Conservation (phyloP, 2,113 vertebrate genomes). For the Sceloporus tristichus region DNA sequence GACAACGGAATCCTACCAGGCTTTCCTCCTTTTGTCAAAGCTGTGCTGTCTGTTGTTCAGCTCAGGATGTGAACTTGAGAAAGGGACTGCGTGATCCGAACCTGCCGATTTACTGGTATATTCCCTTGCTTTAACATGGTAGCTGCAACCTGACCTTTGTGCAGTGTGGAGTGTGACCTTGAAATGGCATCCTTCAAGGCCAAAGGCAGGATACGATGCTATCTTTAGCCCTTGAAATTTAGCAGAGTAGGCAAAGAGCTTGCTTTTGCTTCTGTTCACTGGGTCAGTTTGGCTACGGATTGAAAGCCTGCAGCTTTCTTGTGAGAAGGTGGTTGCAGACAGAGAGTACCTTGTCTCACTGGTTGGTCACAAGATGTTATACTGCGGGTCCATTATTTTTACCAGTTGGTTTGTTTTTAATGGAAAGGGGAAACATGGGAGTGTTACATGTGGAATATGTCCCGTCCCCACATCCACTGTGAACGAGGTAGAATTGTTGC, state of each 20-base stretch:
- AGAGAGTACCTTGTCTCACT: neutral
- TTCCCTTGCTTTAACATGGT: neutral
- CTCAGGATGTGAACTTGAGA: neutral
- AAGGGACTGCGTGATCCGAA: constrained; percentile 20
- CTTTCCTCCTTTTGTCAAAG: neutral
- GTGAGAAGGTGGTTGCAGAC: neutral
- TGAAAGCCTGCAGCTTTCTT: constrained; percentile 1
- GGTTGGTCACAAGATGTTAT: too few relatives aligned
- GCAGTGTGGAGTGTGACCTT: constrained; percentile 26
- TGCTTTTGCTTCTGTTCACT: neutral
- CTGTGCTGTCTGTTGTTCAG: neutral
- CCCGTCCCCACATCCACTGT: neutral
- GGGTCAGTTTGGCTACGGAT: neutral
- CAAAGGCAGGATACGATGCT: constrained; percentile 14
- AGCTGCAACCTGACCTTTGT: constrained; percentile 14
- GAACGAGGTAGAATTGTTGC: neutral
- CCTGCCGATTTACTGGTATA: neutral
- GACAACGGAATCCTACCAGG: too few relatives aligned
- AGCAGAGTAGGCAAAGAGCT: neutral
- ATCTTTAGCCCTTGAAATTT: constrained; percentile 25
- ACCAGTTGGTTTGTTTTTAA: too few relatives aligned
- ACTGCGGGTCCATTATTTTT: too few relatives aligned
- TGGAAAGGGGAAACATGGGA: too few relatives aligned
- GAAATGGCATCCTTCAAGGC: constrained; percentile 7
- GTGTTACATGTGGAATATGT: neutral